Conservation (phyloP, 23 tunicate species). For the Trididemnum clinides region DNA sequence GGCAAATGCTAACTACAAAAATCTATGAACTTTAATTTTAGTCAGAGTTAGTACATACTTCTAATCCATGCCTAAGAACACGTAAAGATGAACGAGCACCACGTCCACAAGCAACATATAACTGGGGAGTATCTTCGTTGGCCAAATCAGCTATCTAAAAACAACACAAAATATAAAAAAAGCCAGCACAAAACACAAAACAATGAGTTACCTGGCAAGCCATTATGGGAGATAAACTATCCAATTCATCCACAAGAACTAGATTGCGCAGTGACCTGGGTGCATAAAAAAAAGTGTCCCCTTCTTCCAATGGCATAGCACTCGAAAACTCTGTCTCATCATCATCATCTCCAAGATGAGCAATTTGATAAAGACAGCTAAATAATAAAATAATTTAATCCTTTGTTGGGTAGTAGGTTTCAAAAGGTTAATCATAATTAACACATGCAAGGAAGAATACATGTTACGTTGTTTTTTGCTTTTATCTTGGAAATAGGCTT, state of each 20-base stretch:
- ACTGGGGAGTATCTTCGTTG: constrained; percentile 97
- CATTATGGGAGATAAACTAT: constrained; percentile 91
- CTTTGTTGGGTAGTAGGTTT: too few relatives aligned
- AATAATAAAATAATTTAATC: too few relatives aligned
- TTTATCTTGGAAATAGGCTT: too few relatives aligned
- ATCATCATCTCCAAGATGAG: constrained; percentile 99
- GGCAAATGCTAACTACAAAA: too few relatives aligned
- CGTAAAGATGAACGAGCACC: constrained; percentile 92
- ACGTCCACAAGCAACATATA: constrained; percentile 97
- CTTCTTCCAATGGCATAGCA: constrained; percentile 91
- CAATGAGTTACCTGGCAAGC: constrained; percentile 71
- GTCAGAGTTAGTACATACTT: constrained; percentile 51
- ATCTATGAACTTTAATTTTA: too few relatives aligned
- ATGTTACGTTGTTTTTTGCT: too few relatives aligned
- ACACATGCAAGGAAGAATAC: too few relatives aligned
- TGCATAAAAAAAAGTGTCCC: constrained; percentile 96
- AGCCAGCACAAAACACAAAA: not conserved
- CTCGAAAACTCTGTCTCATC: constrained; percentile 95
- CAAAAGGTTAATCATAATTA: too few relatives aligned
- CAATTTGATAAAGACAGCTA: constrained; percentile 92
- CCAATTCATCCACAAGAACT: constrained; percentile 94
- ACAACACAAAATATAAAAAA: too few relatives aligned
- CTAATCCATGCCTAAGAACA: constrained; percentile 91
- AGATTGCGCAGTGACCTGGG: constrained; percentile 85
- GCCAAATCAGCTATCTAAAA: constrained; percentile 91